phyloP scores from a whole-genome alignment of 2,888 invertebrate species.

The Phytoseiulus persimilis region DNA sequence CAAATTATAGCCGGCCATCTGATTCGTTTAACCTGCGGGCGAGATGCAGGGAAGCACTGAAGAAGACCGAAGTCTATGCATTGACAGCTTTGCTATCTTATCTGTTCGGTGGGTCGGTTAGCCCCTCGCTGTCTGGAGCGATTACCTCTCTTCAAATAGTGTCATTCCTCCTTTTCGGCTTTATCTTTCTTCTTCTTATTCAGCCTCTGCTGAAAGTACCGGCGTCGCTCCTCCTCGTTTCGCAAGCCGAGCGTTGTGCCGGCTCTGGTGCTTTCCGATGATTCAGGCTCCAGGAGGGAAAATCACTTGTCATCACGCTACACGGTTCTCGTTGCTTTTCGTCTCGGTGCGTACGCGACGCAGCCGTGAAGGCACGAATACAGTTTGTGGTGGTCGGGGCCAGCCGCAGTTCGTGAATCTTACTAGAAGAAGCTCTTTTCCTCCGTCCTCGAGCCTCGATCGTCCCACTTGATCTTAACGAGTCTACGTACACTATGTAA shows the following conservation, averaged over 20 bases:
- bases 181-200: slow-evolving; percentile 28
- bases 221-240: neutral
- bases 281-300: neutral
- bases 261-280: neutral
- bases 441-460: neutral
- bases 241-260: neutral
- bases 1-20: slow-evolving; percentile 26
- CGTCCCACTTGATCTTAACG: neutral
- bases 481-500: neutral
- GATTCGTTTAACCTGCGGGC: neutral
- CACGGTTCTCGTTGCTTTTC: neutral
- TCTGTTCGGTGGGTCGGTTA: neutral
- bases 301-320: neutral
- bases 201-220: neutral
- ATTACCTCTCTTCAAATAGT: slow-evolving; percentile 37
- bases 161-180: neutral
- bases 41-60: neutral
- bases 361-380: too few relatives aligned
- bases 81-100: neutral
- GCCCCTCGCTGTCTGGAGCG: neutral
- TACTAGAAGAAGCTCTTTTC: too few relatives aligned
- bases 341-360: neutral
- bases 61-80: neutral
- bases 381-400: too few relatives aligned
- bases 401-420: too few relatives aligned